Evolutionary conservation across 2,113 vertebrate species (phyloP).

Genomic region (Hypanus sabinus): DNA sequence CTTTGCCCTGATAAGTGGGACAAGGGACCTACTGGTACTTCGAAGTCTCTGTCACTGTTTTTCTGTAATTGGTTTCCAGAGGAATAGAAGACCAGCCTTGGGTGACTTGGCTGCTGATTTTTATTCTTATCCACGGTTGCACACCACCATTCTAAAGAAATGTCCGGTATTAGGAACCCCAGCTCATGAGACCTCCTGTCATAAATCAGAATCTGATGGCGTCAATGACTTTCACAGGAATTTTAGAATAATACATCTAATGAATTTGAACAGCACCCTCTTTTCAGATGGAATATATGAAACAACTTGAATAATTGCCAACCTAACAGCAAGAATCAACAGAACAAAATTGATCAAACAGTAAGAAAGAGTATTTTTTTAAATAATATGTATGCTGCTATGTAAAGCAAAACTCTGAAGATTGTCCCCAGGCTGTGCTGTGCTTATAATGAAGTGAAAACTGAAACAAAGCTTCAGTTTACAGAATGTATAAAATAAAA

Average conservation of each 20-base stretch:
- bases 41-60: background rate
- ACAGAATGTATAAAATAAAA: background rate
- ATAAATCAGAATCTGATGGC: background rate
- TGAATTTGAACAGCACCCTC: background rate
- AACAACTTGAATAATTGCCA: background rate
- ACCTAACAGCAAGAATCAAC: background rate
- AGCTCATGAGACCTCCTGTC: background rate
- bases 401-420: background rate
- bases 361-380: background rate
- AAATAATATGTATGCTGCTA: too few species aligned
- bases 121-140: background rate
- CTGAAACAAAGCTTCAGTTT: conserved; percentile 1
- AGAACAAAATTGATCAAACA: background rate
- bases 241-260: background rate
- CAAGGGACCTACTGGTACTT: background rate
- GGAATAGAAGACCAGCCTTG: background rate
- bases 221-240: background rate
- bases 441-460: background rate
- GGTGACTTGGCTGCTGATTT: conserved; percentile 9
- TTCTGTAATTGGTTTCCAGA: conserved; percentile 24
- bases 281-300: background rate
- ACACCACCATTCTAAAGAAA: background rate
- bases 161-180: background rate
- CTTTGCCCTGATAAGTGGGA: background rate
- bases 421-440: background rate